Evolutionary conservation across 2,888 invertebrate genomes (phyloP).

Genomic region (Nymphalis c-album): DNA sequence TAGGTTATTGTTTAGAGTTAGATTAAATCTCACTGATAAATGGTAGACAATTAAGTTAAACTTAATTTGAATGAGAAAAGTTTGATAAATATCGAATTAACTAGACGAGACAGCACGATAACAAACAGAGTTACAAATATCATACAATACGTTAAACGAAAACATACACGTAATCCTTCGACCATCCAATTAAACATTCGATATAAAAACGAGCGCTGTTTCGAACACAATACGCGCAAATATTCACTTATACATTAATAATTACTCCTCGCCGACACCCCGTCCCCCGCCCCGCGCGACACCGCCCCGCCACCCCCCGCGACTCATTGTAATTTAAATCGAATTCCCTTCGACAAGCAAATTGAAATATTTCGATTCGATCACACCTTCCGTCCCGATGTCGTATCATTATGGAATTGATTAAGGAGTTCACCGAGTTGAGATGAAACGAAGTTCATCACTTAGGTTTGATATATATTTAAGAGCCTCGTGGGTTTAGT

Average conservation of each 20-base stretch:
- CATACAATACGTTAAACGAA: neutral
- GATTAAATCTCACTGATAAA: too few species aligned
- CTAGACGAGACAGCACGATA: too few species aligned
- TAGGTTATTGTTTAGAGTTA: too few species aligned
- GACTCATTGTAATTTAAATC: constrained; percentile 79
- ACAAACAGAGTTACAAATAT: too few species aligned
- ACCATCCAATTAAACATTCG: constrained; percentile 30
- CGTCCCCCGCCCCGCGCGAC: constrained; percentile 31
- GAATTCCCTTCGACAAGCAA: constrained; percentile 77
- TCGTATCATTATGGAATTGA: constrained; percentile 53
- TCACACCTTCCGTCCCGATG: constrained; percentile 62
- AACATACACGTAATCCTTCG: constrained; percentile 8
- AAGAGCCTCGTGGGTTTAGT: too few species aligned
- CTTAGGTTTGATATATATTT: too few species aligned
- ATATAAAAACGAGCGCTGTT: constrained; percentile 31
- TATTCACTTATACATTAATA: constrained; percentile 74
- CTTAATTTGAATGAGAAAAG: too few species aligned
- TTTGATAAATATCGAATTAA: too few species aligned
- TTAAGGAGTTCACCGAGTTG: constrained; percentile 56
- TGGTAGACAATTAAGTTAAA: too few species aligned
- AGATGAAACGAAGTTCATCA: neutral
- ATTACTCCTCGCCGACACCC: constrained; percentile 50
- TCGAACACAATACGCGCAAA: constrained; percentile 48
- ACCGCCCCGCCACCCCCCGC: constrained; percentile 38
- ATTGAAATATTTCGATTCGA: constrained; percentile 80